Base-by-base conservation (phyloP, 2,113 vertebrate species). In the Phalacrocorax pelagicus region DNA sequence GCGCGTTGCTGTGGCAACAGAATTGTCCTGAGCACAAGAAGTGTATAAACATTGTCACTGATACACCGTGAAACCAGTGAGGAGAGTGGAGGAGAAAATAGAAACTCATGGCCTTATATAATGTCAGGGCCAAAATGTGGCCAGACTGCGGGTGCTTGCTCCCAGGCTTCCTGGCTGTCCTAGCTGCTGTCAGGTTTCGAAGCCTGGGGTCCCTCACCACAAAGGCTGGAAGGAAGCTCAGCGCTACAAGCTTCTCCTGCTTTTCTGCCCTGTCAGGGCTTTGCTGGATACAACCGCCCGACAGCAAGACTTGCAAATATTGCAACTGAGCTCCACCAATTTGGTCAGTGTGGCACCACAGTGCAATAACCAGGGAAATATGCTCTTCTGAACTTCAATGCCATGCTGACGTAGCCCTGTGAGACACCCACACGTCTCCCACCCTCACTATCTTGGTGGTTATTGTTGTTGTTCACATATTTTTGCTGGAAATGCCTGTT, bases 31-130 rank as follows among this genome's bases (percentile, higher is more conserved):
- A 98, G 96, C 66, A 12, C n/a, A 94, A 92, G 95, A 97, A 98
- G 96, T 95, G 95, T 97, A 98, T 98, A 98, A 98, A 98, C 98
- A 98, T 81, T 98, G 96, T 98, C 97, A 98, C 97, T 97, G 96
- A 98, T 88, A 79, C 86, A 97, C 97, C 97, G 96, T 97, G 97
- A 97, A 97, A 98, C 96, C 96, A 98, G 94, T 92, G 96, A 94
- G 93, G 92, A 98, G 92, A 97, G 92, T 42, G 72, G 95, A 96
- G 97, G 90, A 98, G 97, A 98, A 98, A 98, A 98, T 97, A 98
- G 98, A 98, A 98, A 93, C 90, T 97, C 96, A 54, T 42, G 75
- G 65, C 79, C 94, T 98, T 97, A 94, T 88, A 85, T 97, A 97
- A 97, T 74, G 47, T 82, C 81, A 81, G 87, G 96, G 91, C 79